Evolutionary conservation across 2,888 invertebrate genomes (phyloP).

Genomic region (Salpingus planirostris): DNA sequence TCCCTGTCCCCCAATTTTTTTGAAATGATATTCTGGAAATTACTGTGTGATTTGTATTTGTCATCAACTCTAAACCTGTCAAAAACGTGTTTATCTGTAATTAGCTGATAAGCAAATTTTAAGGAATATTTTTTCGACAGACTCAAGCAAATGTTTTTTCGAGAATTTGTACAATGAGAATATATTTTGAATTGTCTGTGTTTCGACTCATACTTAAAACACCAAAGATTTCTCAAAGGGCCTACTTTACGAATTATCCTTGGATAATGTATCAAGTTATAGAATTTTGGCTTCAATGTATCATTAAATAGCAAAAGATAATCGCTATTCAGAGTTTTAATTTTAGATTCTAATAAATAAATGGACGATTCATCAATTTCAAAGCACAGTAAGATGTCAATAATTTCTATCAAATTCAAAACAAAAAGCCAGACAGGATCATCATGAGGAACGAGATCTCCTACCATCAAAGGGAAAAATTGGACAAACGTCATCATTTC

Average conservation of each 20-base stretch:
- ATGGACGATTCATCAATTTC: constrained; percentile 8
- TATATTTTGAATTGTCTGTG: constrained; percentile 21
- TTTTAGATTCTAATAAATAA: constrained; percentile 8
- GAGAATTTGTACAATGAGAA: constrained; percentile 20
- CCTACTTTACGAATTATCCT: constrained; percentile 7
- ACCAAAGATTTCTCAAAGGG: constrained; percentile 1
- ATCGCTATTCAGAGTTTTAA: constrained; percentile 12
- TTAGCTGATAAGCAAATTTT: constrained; percentile 17
- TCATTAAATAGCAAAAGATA: constrained; percentile 17
- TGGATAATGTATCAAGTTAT: constrained; percentile 21
- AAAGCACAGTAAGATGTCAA: constrained; percentile 18
- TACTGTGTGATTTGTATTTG: background rate
- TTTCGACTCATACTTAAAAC: constrained; percentile 18
- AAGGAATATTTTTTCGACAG: constrained; percentile 21
- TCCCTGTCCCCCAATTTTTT: background rate
- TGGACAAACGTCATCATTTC: constrained; percentile 22
- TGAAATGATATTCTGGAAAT: background rate
- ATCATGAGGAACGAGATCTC: constrained; percentile 20
- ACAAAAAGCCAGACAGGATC: constrained; percentile 21
- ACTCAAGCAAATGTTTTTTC: constrained; percentile 23
- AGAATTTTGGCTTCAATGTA: constrained; percentile 21
- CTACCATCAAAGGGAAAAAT: constrained; percentile 21
- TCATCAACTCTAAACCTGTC: background rate
- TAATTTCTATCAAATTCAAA: constrained; percentile 19
- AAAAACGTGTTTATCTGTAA: background rate